phyloP scores from a whole-genome alignment of 1,140 invertebrate species.

The Philotrypesis tridentata region DNA sequence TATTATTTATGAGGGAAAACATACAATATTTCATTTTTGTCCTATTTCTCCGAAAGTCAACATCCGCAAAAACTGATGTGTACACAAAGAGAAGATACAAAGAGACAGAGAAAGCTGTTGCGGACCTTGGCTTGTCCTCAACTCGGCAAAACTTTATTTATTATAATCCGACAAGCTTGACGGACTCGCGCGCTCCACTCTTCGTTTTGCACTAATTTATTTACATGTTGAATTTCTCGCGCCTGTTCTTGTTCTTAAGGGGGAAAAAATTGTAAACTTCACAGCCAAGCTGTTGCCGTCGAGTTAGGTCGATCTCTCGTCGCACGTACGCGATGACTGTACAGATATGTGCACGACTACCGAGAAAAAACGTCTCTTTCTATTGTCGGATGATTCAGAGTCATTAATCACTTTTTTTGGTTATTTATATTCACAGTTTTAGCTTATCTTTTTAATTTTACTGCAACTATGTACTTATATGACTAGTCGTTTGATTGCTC shows the following conservation, averaged over 20 bases:
- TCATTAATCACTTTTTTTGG: not conserved
- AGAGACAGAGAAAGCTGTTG: not conserved
- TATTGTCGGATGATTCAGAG: too few species aligned
- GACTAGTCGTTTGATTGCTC: too few species aligned
- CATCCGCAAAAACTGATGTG: not conserved
- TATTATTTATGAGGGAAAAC: too few species aligned
- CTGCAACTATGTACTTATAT: too few species aligned
- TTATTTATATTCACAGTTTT: too few species aligned
- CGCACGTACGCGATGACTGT: not conserved
- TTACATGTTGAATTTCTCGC: not conserved
- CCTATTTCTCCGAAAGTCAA: not conserved
- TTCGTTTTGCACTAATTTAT: not conserved
- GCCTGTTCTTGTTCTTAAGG: not conserved
- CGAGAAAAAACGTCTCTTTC: not conserved
- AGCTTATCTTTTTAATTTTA: too few species aligned
- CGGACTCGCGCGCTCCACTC: not conserved
- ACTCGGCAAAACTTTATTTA: conserved; percentile 11
- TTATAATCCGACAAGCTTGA: conserved; percentile 9
- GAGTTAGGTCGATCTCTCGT: conserved; percentile 13
- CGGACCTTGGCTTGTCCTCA: not conserved
- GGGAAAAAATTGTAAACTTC: conserved; percentile 2
- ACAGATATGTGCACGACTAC: not conserved
- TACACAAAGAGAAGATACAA: not conserved
- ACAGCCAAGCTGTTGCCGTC: not conserved
- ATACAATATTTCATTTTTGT: not conserved